Evolutionary conservation across 2,888 invertebrate species (phyloP), one percentile per base, ranked within the genome.

Genomic region (Metalampra italica): DNA sequence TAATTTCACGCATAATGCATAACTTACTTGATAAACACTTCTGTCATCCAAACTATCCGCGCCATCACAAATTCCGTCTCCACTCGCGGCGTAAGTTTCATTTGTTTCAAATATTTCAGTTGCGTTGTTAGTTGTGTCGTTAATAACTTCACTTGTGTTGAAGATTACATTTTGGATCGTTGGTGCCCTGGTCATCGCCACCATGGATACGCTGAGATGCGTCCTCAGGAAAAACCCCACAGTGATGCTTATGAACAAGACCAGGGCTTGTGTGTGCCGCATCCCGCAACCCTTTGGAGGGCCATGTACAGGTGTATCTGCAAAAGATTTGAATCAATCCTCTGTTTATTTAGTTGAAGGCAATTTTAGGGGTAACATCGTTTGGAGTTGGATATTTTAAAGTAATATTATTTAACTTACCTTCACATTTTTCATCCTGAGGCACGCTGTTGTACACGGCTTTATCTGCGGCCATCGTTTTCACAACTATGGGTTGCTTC

Each of bases 241-340:
- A 0, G 75, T 65, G 0, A 84, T 49, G 39, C 75, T 57, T 32
- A 75, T 52, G 55, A 84, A 83, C 0, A 83, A 61, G 0, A 83
- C 55, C 0, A 80, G 37, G 0, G 60, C 64, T 54, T 84, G 84
- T 0, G 67, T 32, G 42, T 84, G 84, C 0, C 84, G 71, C 0
- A 66, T 60, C 0, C 84, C 83, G 13, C 78, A 66, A 0, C 77
- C 76, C 43, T 71, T 68, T 0, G 74, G 74, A 0, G 58, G 30
- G 14, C 52, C 42, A 1, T 50, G 50, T 38, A 43, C 15, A 7
- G 51, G 47, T 0, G 47, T 29, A 32, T 59, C 71, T 71, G 55
- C 4, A 64, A 68, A 29, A 8, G 9, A 45, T 30, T 34, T 42
- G 9, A 40, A 29, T 32, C 1, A 11, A 7, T 29, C 3, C 8